Evolutionary conservation across 2,113 vertebrate genomes (phyloP).

Genomic region (Catharus fuscescens): DNA sequence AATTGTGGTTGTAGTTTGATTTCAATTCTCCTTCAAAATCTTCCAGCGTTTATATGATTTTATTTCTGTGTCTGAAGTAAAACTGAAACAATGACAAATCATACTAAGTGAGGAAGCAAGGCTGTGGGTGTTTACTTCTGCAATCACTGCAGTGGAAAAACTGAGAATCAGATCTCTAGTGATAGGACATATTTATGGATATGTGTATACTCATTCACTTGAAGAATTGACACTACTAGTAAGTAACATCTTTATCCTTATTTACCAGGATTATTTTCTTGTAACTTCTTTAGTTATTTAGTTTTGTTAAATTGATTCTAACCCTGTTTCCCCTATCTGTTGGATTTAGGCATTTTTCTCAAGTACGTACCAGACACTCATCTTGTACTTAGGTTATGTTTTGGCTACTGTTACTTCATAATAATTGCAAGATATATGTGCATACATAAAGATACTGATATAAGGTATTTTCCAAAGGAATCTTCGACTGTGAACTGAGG

Average conservation of each 20-base stretch:
- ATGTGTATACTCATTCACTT: not conserved
- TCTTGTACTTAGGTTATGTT: not conserved
- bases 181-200: not conserved
- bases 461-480: not conserved
- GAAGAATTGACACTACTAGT: not conserved
- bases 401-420: not conserved
- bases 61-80: not conserved
- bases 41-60: not conserved
- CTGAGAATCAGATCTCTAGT: not conserved
- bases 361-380: not conserved
- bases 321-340: not conserved
- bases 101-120: not conserved
- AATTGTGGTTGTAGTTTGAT: not conserved
- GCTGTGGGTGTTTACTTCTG: not conserved
- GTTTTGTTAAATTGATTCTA: not conserved
- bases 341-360: not conserved
- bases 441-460: not conserved
- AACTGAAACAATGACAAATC: not conserved
- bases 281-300: not conserved
- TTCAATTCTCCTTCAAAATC: not conserved
- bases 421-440: not conserved
- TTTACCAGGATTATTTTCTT: not conserved
- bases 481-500: not conserved
- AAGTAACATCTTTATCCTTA: not conserved
- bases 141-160: not conserved